Conservation (phyloP, 2,888 invertebrate species). For the Eristalis tenax region DNA sequence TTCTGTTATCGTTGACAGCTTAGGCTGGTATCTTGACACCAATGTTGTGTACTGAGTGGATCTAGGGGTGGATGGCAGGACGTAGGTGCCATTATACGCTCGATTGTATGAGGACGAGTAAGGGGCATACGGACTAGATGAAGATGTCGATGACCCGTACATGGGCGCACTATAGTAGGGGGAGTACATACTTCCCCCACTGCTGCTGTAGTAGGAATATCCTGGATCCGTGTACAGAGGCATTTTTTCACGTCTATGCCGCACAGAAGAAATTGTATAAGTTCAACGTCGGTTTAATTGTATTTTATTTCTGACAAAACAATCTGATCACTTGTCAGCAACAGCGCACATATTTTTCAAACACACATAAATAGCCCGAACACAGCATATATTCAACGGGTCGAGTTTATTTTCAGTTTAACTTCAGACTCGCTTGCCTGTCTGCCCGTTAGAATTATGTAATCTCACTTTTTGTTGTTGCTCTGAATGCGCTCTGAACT, state of each 20-base stretch:
- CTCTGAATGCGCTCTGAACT: slow-evolving; percentile 38
- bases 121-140: slow-evolving; percentile 82
- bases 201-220: slow-evolving; percentile 82
- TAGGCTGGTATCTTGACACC: slow-evolving; percentile 85
- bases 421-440: slow-evolving; percentile 8
- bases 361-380: slow-evolving; percentile 59
- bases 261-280: slow-evolving; percentile 15
- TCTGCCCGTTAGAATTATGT: slow-evolving; percentile 53
- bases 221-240: slow-evolving; percentile 87
- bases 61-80: slow-evolving; percentile 75
- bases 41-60: slow-evolving; percentile 76
- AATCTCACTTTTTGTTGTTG: slow-evolving; percentile 50
- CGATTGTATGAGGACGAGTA: slow-evolving; percentile 84
- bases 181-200: slow-evolving; percentile 81
- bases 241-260: slow-evolving; percentile 81
- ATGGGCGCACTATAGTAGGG: slow-evolving; percentile 81
- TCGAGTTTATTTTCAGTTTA: slow-evolving; percentile 64
- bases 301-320: slow-evolving; percentile 48
- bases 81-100: slow-evolving; percentile 76
- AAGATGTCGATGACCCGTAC: slow-evolving; percentile 80
- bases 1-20: slow-evolving; percentile 88
- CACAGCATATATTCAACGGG: slow-evolving; percentile 61
- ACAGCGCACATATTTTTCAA: slow-evolving; percentile 55
- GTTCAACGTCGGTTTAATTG: slow-evolving; percentile 29
- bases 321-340: slow-evolving; percentile 54